Percentiles rank a stretch among this genome's conserved stretches.
Evolutionary conservation across 2,113 vertebrate genomes (phyloP).

Genomic region (Apodemus sylvaticus): DNA sequence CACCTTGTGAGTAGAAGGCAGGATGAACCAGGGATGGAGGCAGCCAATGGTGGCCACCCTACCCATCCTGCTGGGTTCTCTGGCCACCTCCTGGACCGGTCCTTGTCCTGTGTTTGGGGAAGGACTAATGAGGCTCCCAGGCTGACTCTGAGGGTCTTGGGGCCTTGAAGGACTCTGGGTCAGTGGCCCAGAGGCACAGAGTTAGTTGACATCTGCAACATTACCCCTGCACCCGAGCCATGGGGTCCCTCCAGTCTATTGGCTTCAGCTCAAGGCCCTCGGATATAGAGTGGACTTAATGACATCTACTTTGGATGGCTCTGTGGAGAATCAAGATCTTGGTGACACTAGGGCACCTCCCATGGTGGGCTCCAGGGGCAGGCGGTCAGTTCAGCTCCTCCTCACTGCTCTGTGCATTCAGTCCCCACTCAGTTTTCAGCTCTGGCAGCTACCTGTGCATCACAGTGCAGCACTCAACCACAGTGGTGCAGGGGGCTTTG

Average conservation of each 20-base stretch:
- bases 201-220: not conserved
- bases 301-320: fast-evolving
- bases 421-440: not conserved
- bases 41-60: not conserved
- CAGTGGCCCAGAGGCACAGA: not conserved
- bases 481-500: not conserved
- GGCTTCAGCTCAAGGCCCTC: not conserved
- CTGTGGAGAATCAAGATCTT: not conserved
- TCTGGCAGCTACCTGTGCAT: fast-evolving
- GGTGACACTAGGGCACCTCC: fast-evolving
- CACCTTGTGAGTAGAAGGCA: conserved; percentile 51
- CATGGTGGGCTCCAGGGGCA: fast-evolving
- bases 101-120: not conserved
- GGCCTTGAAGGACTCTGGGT: not conserved
- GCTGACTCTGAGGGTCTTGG: not conserved
- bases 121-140: not conserved
- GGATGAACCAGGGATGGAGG: conserved; percentile 44
- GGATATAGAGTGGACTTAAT: not conserved
- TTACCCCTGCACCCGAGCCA: fast-evolving
- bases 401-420: not conserved
- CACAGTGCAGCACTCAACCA: fast-evolving
- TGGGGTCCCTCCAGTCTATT: not conserved
- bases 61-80: not conserved
- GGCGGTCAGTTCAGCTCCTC: not conserved
- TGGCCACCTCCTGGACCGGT: too few relatives aligned